A percentile compares a stretch with the other conserved stretches of the same genome.
Conservation (phyloP, 2,113 vertebrate species). For the Ardeotis arabs region DNA sequence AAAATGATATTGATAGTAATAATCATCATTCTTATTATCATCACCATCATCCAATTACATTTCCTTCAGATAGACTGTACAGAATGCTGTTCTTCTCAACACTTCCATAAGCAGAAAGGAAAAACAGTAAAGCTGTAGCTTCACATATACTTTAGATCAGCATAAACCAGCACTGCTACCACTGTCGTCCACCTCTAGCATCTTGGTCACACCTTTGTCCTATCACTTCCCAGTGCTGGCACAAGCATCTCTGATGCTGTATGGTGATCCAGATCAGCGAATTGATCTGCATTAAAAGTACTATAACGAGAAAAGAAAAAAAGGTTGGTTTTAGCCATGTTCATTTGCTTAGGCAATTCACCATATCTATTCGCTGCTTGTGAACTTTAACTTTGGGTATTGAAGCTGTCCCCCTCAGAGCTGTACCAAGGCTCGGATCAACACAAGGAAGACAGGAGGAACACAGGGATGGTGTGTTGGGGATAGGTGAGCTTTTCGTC, state of each 20-base stretch:
- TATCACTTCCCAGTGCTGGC: neutral
- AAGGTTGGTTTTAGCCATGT: neutral
- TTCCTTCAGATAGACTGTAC: neutral
- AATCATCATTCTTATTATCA: neutral
- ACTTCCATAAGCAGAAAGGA: neutral
- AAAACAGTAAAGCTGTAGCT: neutral
- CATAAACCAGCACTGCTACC: neutral
- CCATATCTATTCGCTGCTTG: neutral
- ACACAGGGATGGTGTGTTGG: accelerated
- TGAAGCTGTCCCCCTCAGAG: neutral
- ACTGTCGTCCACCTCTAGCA: neutral
- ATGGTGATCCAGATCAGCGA: neutral
- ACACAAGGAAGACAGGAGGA: neutral
- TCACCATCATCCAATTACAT: neutral
- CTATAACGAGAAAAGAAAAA: neutral
- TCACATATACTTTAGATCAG: neutral
- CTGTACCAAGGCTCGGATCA: neutral
- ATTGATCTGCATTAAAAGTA: neutral
- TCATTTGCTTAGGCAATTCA: neutral
- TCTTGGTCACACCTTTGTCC: neutral
- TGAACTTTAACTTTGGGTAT: neutral
- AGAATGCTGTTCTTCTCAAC: neutral
- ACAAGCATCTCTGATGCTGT: neutral
- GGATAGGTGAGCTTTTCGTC: neutral
- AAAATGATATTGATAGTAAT: neutral